Conservation (phyloP, 2,888 invertebrate species). For the Flexamia atlantica region DNA sequence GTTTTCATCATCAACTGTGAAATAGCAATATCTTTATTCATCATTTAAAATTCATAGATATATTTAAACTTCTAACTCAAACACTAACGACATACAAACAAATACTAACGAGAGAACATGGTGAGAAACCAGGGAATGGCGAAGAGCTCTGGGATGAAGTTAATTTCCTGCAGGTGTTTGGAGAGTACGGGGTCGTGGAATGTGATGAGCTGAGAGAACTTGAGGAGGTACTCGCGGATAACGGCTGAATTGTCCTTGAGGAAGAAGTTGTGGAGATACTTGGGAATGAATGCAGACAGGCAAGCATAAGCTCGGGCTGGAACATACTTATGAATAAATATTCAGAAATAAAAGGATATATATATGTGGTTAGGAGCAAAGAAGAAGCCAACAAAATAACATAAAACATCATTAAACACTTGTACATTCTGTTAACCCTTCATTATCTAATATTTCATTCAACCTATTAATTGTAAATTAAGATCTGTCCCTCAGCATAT, state of each 20-base stretch:
- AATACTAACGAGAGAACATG: slow-evolving; percentile 96
- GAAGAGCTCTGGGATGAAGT: slow-evolving; percentile 97
- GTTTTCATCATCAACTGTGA: no score
- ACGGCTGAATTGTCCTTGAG: slow-evolving; percentile 97
- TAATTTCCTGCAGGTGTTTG: slow-evolving; percentile 93
- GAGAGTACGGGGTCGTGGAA: slow-evolving; percentile 96
- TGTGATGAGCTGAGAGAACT: slow-evolving; percentile 97
- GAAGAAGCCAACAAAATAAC: no score
- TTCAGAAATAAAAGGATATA: no score
- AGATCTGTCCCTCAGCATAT: no score
- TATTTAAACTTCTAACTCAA: no score
- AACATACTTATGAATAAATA: background rate
- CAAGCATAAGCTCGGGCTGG: slow-evolving; percentile 96
- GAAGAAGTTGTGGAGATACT: slow-evolving; percentile 98
- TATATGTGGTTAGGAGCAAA: no score
- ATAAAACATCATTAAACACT: no score
- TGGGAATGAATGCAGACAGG: slow-evolving; percentile 96
- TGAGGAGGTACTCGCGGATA: slow-evolving; percentile 97
- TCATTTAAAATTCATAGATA: no score
- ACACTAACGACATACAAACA: background rate
- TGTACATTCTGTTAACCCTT: no score
- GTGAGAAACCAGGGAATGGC: slow-evolving; percentile 99
- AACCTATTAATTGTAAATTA: no score
- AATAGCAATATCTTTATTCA: no score
- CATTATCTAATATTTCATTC: no score